Conservation (phyloP, 2,113 vertebrate genomes). For the Psammodynastes pulverulentus region DNA sequence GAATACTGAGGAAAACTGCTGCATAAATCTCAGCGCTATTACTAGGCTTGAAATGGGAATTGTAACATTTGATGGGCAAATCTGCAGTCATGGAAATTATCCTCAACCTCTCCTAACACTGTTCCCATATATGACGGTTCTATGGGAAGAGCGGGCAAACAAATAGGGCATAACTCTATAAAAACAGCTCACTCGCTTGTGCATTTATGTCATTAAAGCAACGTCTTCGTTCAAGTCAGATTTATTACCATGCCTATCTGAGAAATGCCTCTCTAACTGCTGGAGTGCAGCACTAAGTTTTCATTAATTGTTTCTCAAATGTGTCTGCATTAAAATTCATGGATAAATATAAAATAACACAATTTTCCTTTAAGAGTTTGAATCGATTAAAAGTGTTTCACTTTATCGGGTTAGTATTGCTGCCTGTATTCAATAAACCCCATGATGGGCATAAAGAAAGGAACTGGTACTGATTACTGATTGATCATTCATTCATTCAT, state of each 20-base stretch:
- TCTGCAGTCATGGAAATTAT: neutral
- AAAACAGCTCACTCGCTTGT: neutral
- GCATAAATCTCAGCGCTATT: neutral
- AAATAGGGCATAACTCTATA: neutral
- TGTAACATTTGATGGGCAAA: neutral
- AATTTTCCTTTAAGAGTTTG: conserved; percentile 1
- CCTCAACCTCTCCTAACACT: accelerated
- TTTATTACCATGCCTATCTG: conserved; percentile 1
- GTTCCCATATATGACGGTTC: neutral
- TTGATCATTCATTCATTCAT: neutral
- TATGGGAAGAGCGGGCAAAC: neutral
- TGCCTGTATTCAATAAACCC: neutral
- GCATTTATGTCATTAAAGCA: neutral
- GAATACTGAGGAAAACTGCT: neutral
- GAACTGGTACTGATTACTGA: neutral
- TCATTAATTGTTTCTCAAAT: conserved; percentile 9
- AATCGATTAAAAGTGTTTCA: neutral
- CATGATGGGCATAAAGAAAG: neutral
- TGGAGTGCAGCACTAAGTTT: neutral
- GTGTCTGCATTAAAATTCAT: neutral
- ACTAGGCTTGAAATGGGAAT: neutral
- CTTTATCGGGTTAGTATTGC: neutral
- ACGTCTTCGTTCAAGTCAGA: conserved; percentile 1
- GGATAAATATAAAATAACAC: neutral
- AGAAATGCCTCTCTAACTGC: neutral